Evolutionary conservation across 2,113 vertebrate species (phyloP).

Genomic region (Callipepla californica): DNA sequence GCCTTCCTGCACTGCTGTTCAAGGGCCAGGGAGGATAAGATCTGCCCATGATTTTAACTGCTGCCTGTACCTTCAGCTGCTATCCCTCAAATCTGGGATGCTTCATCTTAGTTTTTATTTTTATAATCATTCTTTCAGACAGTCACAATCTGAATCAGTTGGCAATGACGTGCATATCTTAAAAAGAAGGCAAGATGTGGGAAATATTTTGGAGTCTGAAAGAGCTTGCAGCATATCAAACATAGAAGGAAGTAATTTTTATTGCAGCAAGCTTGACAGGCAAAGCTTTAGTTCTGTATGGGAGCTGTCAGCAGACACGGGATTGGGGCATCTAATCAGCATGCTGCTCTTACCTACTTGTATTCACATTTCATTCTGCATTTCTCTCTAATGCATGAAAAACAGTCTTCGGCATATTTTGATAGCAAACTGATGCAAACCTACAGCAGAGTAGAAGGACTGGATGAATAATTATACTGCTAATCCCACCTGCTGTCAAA

Average conservation of each 20-base stretch:
- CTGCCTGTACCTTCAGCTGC: background rate
- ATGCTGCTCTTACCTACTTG: constrained; percentile 7
- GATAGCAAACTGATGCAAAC: constrained; percentile 29
- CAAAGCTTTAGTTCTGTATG: background rate
- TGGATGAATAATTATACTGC: constrained; percentile 53
- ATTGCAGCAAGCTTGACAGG: background rate
- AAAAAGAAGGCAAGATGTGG: background rate
- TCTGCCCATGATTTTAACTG: background rate
- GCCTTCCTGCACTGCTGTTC: background rate
- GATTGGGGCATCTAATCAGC: constrained; percentile 27
- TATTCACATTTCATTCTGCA: constrained; percentile 35
- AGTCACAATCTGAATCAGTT: background rate
- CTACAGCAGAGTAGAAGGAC: background rate
- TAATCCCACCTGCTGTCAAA: constrained; percentile 54
- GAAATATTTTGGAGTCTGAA: background rate
- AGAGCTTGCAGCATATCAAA: background rate
- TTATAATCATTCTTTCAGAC: background rate
- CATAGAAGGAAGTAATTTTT: background rate
- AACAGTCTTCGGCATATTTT: constrained; percentile 47
- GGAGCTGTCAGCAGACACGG: background rate
- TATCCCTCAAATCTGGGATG: background rate
- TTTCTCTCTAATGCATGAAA: constrained; percentile 47
- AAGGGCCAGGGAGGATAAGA: background rate
- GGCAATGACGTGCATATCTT: background rate
- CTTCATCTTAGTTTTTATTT: background rate